Evolutionary conservation across 2,797 vertebrate genomes (phyloP).

Genomic region (Okamejei kenojei): DNA sequence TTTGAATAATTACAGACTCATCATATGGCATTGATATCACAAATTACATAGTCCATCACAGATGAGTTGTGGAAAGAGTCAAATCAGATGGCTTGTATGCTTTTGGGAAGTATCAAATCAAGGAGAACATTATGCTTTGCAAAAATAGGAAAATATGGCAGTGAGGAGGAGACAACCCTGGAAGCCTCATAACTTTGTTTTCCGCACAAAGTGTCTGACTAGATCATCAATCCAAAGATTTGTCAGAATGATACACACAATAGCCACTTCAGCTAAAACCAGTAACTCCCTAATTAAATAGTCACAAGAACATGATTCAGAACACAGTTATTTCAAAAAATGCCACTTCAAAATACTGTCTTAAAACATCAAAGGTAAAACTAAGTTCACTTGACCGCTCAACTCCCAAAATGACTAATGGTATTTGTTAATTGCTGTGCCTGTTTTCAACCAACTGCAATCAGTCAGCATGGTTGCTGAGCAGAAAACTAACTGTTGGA

Average conservation of each 20-base stretch:
- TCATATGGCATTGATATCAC: neutral
- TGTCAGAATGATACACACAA: neutral
- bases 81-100: no score
- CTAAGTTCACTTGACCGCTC: neutral
- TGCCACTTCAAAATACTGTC: neutral
- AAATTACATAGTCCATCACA: neutral
- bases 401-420: neutral
- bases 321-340: neutral
- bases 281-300: neutral
- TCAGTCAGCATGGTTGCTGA: neutral
- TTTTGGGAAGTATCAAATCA: neutral
- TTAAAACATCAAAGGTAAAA: neutral
- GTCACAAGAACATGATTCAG: neutral
- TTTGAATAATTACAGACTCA: neutral
- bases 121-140: neutral
- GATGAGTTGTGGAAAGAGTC: neutral
- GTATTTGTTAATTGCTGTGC: neutral
- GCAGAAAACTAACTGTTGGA: no score
- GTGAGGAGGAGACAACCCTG: neutral
- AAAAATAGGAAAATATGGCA: neutral
- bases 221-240: neutral
- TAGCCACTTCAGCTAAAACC: neutral
- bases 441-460: neutral
- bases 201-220: neutral
- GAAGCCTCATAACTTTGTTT: neutral